Percentiles rank a stretch among this genome's conserved stretches.
Evolutionary conservation across 2,888 invertebrate genomes (phyloP).

Genomic region (Mystacides longicornis): DNA sequence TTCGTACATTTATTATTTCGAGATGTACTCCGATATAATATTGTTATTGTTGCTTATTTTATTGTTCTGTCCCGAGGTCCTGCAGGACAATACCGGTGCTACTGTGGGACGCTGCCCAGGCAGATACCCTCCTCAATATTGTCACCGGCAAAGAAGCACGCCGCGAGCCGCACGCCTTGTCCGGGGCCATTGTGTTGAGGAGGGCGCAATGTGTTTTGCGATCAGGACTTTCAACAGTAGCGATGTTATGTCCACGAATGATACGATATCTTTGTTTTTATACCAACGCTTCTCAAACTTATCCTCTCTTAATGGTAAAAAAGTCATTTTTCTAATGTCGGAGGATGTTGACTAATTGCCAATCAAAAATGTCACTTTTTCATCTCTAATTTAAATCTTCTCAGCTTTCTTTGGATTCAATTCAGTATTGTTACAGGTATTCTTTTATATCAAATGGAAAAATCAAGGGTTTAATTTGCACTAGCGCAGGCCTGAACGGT

Average conservation of each 20-base stretch:
- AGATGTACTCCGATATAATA: no score
- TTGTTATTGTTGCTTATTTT: neutral
- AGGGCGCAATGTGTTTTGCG: neutral
- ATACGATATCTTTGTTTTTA: constrained; percentile 15
- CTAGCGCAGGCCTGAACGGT: no score
- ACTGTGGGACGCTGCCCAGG: neutral
- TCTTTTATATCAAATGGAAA: no score
- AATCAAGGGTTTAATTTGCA: no score
- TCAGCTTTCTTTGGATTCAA: no score
- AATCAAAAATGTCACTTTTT: no score
- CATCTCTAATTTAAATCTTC: no score
- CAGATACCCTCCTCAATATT: neutral
- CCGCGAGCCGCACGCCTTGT: neutral
- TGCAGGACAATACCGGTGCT: constrained; percentile 1
- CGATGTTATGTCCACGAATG: constrained; percentile 16
- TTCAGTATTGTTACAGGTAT: no score
- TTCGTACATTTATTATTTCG: no score
- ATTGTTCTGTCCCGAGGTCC: neutral
- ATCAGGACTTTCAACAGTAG: constrained; percentile 11
- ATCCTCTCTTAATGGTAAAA: neutral
- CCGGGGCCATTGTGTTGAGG: neutral
- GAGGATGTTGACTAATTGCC: no score
- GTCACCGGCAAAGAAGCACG: no score
- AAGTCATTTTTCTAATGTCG: neutral
- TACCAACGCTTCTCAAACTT: neutral